Conservation (phyloP, 2,888 invertebrate genomes). For the Stenoptilia bipunctidactyla region DNA sequence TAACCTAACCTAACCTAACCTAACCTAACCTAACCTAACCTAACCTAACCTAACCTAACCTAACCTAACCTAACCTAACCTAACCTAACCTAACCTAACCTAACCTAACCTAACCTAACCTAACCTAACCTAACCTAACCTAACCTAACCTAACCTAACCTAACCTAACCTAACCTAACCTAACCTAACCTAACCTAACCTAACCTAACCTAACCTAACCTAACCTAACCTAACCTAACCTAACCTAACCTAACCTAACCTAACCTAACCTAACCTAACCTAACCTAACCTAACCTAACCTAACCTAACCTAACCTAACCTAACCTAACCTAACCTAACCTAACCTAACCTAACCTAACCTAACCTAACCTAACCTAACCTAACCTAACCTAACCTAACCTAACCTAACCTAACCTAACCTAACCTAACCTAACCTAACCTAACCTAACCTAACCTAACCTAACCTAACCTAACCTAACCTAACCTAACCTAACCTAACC, state of each 20-base stretch:
- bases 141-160: conserved; percentile 7
- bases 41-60: conserved; percentile 10
- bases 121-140: conserved; percentile 13
- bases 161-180: conserved; percentile 6
- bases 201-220: conserved; percentile 13
- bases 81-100: conserved; percentile 11
- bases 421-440: conserved; percentile 22
- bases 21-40: conserved; percentile 9
- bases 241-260: conserved; percentile 12
- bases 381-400: conserved; percentile 14
- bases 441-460: conserved; percentile 19
- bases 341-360: conserved; percentile 18
- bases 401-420: conserved; percentile 18
- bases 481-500: conserved; percentile 15
- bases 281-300: conserved; percentile 15
- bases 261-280: conserved; percentile 14
- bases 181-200: conserved; percentile 13
- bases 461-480: conserved; percentile 15
- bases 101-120: conserved; percentile 14
- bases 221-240: conserved; percentile 11
- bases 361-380: conserved; percentile 19
- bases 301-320: conserved; percentile 17
- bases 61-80: conserved; percentile 11
- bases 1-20: conserved; percentile 10
- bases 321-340: conserved; percentile 15